Evolutionary conservation across 2,888 invertebrate genomes (phyloP).

Genomic region (Crocallis elinguaria): DNA sequence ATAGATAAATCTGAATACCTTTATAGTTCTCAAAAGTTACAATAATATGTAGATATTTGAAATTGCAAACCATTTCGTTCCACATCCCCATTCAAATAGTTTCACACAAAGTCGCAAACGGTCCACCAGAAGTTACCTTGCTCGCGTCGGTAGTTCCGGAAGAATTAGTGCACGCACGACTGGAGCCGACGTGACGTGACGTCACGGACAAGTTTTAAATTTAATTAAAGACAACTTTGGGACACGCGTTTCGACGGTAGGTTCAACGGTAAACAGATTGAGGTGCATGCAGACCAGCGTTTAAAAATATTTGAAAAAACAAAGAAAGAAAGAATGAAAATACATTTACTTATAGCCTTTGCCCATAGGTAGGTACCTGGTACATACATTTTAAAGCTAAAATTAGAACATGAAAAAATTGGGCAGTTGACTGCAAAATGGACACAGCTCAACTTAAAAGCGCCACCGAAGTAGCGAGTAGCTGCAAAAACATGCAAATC

Average conservation of each 20-base stretch:
- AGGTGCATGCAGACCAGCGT: constrained; percentile 51
- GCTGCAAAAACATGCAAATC: no score
- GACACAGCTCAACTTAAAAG: no score
- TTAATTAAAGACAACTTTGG: constrained; percentile 78
- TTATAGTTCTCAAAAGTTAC: no score
- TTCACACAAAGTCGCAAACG: constrained; percentile 9
- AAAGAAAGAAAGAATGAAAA: no score
- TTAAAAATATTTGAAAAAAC: background rate
- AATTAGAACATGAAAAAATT: no score
- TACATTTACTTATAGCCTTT: no score
- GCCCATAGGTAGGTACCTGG: no score
- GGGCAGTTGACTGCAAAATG: no score
- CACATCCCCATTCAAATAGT: constrained; percentile 2
- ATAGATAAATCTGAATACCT: no score
- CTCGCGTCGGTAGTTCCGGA: constrained; percentile 22
- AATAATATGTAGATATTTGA: background rate
- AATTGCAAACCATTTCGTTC: background rate
- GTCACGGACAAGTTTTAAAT: constrained; percentile 71
- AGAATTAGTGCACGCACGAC: constrained; percentile 47
- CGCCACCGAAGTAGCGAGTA: no score
- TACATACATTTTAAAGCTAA: no score
- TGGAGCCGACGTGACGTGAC: constrained; percentile 53
- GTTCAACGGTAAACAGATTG: constrained; percentile 59
- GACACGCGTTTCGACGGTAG: constrained; percentile 59
- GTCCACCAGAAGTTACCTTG: constrained; percentile 1